Conservation (phyloP, 64 coral and sea anemone genomes). For the Montipora foliosa region DNA sequence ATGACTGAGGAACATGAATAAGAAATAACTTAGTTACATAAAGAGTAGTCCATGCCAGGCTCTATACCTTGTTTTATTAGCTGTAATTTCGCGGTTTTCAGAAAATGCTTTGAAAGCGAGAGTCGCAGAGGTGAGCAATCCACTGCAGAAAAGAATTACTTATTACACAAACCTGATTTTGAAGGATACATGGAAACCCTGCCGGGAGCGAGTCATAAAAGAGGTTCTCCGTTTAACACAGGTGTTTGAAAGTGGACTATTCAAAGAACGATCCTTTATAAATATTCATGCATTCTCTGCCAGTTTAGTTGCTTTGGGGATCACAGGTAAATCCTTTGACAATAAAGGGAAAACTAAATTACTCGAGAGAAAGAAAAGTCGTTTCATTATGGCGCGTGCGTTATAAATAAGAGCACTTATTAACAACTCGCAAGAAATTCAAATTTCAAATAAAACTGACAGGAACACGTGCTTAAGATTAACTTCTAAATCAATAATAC, state of each 20-base stretch:
- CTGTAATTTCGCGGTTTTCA: constrained; percentile 26
- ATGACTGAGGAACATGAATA: background rate
- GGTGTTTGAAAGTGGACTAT: constrained; percentile 38
- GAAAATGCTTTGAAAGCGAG: background rate
- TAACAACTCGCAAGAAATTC: constrained; percentile 42
- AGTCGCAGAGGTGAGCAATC: background rate
- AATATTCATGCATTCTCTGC: constrained; percentile 41
- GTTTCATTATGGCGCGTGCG: constrained; percentile 24
- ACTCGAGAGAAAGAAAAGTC: constrained; percentile 21
- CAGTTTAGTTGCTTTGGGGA: constrained; percentile 37
- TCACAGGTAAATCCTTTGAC: constrained; percentile 38
- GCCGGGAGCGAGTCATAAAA: background rate
- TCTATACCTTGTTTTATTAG: constrained; percentile 45
- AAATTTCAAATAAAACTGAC: background rate
- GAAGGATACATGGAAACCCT: background rate
- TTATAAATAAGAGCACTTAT: background rate
- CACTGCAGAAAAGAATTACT: background rate
- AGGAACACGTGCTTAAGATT: background rate
- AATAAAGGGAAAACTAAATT: constrained; percentile 43
- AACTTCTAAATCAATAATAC: constrained; percentile 20
- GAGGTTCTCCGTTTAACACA: constrained; percentile 32
- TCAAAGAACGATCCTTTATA: constrained; percentile 23
- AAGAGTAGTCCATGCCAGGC: constrained; percentile 14
- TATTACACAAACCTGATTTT: background rate
- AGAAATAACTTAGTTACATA: background rate